These are phyloP conservation scores for Intellagama lesueurii DNA, from an alignment of 2,797 vertebrate genomes.

Conservation along the genomic window DNA sequence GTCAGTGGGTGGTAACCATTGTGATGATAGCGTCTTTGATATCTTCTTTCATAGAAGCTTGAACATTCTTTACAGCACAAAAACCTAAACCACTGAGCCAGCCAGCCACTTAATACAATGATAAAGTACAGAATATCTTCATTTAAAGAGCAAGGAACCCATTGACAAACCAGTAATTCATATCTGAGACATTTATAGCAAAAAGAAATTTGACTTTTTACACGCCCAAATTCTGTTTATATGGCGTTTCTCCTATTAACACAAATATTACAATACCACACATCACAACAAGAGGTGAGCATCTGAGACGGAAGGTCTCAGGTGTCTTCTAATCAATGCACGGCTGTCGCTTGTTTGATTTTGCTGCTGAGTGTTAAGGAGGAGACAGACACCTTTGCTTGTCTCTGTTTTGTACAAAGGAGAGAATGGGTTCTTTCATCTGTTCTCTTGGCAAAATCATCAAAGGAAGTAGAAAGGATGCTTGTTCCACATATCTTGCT, in stretches of 20 bases:
- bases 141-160: neutral
- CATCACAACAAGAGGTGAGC: too few relatives aligned
- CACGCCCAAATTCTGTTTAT: neutral
- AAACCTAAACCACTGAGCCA: too few relatives aligned
- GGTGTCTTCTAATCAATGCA: neutral
- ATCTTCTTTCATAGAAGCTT: too few relatives aligned
- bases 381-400: neutral
- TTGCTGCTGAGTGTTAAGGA: neutral
- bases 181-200: neutral
- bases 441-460: neutral
- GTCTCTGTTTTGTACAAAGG: neutral
- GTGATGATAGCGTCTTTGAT: too few relatives aligned
- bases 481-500: too few relatives aligned
- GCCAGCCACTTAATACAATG: neutral
- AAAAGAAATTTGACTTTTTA: neutral
- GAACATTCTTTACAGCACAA: too few relatives aligned
- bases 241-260: neutral
- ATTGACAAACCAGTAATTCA: neutral
- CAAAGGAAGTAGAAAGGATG: neutral
- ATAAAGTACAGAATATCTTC: neutral
- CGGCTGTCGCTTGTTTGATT: neutral
- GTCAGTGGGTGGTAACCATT: too few relatives aligned
- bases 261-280: neutral
- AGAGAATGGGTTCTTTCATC: neutral
- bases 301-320: neutral